These are phyloP conservation scores for Scotopteryx bipunctaria DNA, from an alignment of 2,888 invertebrate genomes.

Conservation along the genomic window DNA sequence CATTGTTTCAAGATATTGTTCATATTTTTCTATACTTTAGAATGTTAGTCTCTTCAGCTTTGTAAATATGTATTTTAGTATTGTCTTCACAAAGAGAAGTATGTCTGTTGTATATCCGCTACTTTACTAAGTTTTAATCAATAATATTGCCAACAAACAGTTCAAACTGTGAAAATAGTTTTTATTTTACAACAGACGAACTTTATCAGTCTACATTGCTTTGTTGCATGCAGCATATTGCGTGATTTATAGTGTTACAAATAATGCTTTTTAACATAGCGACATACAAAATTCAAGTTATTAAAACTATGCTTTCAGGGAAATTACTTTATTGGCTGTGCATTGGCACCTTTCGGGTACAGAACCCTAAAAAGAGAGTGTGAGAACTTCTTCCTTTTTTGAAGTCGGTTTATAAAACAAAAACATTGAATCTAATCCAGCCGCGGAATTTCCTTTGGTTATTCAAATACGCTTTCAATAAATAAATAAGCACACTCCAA, in stretches of 20 bases:
- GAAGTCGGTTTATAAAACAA: too few species aligned
- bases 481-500: constrained; percentile 29
- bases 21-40: constrained; percentile 41
- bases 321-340: neutral
- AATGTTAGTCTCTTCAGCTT: constrained; percentile 34
- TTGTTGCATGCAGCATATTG: constrained; percentile 15
- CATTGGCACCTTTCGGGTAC: too few species aligned
- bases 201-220: constrained; percentile 14
- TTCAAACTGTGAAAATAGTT: constrained; percentile 18
- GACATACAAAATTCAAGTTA: neutral
- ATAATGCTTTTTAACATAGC: neutral
- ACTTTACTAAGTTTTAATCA: too few species aligned
- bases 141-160: neutral
- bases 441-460: constrained; percentile 15
- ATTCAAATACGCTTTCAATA: constrained; percentile 25
- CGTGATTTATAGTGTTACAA: constrained; percentile 17
- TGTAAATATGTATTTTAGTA: too few species aligned
- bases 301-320: neutral
- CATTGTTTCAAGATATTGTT: constrained; percentile 45
- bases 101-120: too few species aligned
- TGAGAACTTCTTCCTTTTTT: too few species aligned
- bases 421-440: constrained; percentile 6
- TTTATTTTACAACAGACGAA: constrained; percentile 3
- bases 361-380: too few species aligned
- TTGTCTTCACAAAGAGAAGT: too few species aligned